Conservation (phyloP, 1,140 invertebrate genomes). For the Drosophila ambigua region DNA sequence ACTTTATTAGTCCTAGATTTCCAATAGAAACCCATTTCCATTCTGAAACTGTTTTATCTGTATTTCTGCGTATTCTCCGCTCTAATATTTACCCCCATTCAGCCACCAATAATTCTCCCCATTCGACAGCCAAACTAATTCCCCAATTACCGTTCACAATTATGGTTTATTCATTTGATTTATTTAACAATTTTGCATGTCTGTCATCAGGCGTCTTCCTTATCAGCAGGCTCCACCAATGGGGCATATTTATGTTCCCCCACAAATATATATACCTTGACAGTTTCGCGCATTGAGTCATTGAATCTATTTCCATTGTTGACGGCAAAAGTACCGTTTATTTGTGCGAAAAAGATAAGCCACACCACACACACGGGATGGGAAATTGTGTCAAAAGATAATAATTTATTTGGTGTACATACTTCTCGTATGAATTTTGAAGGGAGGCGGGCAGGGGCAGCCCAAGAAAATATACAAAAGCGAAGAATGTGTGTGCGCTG, state of each 20-base stretch:
- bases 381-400: slow-evolving; percentile 72
- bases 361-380: slow-evolving; percentile 4
- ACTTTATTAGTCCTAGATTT: too few species aligned
- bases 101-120: background rate
- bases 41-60: too few species aligned
- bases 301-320: slow-evolving; percentile 69
- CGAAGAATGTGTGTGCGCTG: slow-evolving; percentile 7
- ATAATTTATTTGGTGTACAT: slow-evolving; percentile 38
- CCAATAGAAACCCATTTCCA: too few species aligned
- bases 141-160: slow-evolving; percentile 29
- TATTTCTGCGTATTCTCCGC: background rate
- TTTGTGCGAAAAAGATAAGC: slow-evolving; percentile 53
- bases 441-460: background rate
- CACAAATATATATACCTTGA: background rate
- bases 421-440: slow-evolving; percentile 5
- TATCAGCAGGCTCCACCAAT: slow-evolving; percentile 35
- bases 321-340: slow-evolving; percentile 44
- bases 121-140: slow-evolving; percentile 5
- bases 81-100: background rate
- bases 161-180: slow-evolving; percentile 37
- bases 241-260: too few species aligned
- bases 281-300: slow-evolving; percentile 51
- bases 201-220: slow-evolving; percentile 1
- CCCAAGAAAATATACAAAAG: background rate
- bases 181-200: slow-evolving; percentile 29